A percentile compares a stretch with the other conserved stretches of the same genome.
These are phyloP conservation scores for Crocallis elinguaria DNA, from an alignment of 2,888 invertebrate species.

Conservation along the genomic window DNA sequence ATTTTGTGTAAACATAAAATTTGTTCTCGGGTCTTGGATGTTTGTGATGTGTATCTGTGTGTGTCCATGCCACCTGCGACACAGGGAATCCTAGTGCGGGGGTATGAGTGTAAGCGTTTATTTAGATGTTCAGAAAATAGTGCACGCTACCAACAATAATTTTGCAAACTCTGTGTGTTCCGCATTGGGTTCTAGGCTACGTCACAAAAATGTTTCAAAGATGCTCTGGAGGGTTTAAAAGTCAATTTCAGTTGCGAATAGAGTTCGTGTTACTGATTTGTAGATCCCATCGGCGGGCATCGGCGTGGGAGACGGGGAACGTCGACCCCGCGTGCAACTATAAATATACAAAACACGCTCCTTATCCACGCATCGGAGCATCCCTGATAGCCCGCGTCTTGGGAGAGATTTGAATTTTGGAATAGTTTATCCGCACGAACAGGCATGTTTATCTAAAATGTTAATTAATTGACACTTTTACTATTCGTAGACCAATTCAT, in stretches of 20 bases:
- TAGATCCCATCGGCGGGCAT: conserved; percentile 62
- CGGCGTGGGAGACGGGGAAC: conserved; percentile 80
- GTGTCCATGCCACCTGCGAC: too few relatives aligned
- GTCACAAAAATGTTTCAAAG: not conserved
- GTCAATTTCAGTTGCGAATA: conserved; percentile 42
- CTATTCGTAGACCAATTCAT: too few relatives aligned
- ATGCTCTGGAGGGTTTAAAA: conserved; percentile 2
- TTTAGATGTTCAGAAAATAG: too few relatives aligned
- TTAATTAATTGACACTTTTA: too few relatives aligned
- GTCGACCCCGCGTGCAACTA: conserved; percentile 79
- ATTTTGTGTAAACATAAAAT: too few relatives aligned
- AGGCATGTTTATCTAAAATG: too few relatives aligned
- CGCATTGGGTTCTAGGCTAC: not conserved
- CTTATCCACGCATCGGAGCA: conserved; percentile 66
- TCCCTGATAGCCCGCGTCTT: conserved; percentile 51
- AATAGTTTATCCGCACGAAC: not conserved
- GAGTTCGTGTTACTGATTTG: conserved; percentile 50
- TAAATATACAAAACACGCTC: conserved; percentile 73
- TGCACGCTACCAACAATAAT: too few relatives aligned
- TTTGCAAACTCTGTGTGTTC: too few relatives aligned
- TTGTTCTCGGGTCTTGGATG: too few relatives aligned
- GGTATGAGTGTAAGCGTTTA: too few relatives aligned
- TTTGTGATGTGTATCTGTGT: too few relatives aligned
- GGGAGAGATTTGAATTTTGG: conserved; percentile 32
- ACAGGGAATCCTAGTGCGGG: too few relatives aligned